Conservation (phyloP, 1,140 invertebrate species). For the Lepidotrigona ventralis region DNA sequence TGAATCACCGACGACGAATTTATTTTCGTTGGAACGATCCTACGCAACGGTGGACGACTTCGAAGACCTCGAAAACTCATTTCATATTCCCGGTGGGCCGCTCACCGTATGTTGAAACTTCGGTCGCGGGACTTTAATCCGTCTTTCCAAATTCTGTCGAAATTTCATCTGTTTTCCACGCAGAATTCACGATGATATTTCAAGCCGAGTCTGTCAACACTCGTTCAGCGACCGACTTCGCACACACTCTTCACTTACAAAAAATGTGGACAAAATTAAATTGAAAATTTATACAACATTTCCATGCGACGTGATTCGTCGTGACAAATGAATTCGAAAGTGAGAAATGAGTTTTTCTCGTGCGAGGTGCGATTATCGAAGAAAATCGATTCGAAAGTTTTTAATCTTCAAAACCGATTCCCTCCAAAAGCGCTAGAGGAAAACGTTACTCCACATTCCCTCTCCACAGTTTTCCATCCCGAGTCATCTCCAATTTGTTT, state of each 20-base stretch:
- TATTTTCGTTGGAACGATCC: conserved; percentile 49
- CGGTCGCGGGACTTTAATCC: conserved; percentile 1
- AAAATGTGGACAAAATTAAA: not conserved
- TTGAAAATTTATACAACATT: not conserved
- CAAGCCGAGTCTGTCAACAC: not conserved
- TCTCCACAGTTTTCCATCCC: not conserved
- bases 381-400: not conserved
- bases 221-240: not conserved
- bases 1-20: conserved; percentile 46
- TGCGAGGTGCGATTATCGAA: not conserved
- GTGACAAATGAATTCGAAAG: not conserved
- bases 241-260: not conserved
- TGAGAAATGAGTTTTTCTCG: no score
- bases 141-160: conserved; percentile 18
- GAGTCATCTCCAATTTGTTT: not conserved
- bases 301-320: not conserved
- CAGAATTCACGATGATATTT: no score
- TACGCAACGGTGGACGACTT: conserved; percentile 46
- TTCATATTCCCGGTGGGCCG: conserved; percentile 33
- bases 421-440: not conserved
- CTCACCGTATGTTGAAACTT: conserved; percentile 25
- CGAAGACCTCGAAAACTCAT: conserved; percentile 42
- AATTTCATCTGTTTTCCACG: not conserved
- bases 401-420: not conserved
- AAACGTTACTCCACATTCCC: not conserved